Conservation (phyloP, 2,113 vertebrate genomes). For the Aphyosemion australe region DNA sequence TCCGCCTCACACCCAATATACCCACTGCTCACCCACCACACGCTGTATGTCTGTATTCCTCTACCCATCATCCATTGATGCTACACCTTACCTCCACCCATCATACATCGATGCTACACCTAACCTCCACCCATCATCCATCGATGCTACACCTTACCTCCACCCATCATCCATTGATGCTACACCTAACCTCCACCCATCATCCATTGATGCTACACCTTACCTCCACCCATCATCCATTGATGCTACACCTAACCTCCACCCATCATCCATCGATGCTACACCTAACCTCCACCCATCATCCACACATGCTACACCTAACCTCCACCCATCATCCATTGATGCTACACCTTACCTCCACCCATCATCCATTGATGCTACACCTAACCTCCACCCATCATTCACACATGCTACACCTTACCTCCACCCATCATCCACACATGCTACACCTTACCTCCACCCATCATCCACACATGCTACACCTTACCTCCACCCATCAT, state of each 20-base stretch:
- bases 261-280: conserved; percentile 27
- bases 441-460: too few species aligned
- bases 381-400: conserved; percentile 37
- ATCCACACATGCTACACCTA: too few species aligned
- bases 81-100: conserved; percentile 41
- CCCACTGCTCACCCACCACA: conserved; percentile 46
- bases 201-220: too few species aligned
- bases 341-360: too few species aligned
- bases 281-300: conserved; percentile 39
- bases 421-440: conserved; percentile 33
- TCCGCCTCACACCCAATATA: conserved; percentile 56
- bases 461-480: conserved; percentile 20
- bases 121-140: conserved; percentile 33
- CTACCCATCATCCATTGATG: conserved; percentile 26
- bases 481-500: conserved; percentile 37
- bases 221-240: conserved; percentile 33
- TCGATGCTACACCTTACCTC: too few species aligned
- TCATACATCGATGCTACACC: too few species aligned
- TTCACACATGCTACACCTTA: too few species aligned
- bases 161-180: conserved; percentile 27
- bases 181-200: conserved; percentile 41
- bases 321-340: conserved; percentile 33
- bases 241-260: too few species aligned
- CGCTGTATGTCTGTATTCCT: conserved; percentile 60
- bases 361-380: conserved; percentile 24